These are phyloP conservation scores for Suncus etruscus DNA, from an alignment of 2,113 vertebrate genomes.

Conservation along the genomic window DNA sequence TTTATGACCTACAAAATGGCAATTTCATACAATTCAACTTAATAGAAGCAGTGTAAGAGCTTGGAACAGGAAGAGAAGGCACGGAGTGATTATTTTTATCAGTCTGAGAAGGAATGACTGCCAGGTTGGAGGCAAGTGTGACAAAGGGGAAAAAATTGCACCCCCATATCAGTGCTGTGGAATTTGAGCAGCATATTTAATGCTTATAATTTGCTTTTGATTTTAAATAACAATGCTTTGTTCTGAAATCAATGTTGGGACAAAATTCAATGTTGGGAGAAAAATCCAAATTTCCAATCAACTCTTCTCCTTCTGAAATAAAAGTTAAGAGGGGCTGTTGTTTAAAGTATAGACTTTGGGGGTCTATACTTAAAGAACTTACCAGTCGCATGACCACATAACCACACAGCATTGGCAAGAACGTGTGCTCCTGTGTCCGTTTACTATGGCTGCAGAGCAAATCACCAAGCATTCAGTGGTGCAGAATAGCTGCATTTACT, in stretches of 20 bases:
- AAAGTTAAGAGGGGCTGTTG: neutral
- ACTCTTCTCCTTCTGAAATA: neutral
- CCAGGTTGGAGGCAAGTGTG: neutral
- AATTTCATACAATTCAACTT: neutral
- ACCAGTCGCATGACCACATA: neutral
- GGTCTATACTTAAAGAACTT: neutral
- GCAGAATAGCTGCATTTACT: neutral
- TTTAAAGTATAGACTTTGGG: neutral
- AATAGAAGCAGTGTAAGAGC: neutral
- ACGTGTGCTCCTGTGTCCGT: neutral
- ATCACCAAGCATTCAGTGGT: neutral
- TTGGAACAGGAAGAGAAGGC: neutral
- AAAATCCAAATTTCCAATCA: neutral
- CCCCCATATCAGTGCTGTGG: neutral
- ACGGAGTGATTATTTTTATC: neutral
- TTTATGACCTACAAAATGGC: neutral
- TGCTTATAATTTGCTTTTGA: neutral
- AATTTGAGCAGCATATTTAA: neutral
- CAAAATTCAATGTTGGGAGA: neutral
- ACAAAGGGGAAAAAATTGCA: neutral
- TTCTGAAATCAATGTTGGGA: conserved; percentile 4
- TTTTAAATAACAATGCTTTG: neutral
- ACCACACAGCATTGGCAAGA: neutral
- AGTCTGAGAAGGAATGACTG: neutral
- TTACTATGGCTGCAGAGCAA: neutral